These are phyloP conservation scores for Zaprionus inermis DNA, from an alignment of 1,140 invertebrate species.

Conservation along the genomic window DNA sequence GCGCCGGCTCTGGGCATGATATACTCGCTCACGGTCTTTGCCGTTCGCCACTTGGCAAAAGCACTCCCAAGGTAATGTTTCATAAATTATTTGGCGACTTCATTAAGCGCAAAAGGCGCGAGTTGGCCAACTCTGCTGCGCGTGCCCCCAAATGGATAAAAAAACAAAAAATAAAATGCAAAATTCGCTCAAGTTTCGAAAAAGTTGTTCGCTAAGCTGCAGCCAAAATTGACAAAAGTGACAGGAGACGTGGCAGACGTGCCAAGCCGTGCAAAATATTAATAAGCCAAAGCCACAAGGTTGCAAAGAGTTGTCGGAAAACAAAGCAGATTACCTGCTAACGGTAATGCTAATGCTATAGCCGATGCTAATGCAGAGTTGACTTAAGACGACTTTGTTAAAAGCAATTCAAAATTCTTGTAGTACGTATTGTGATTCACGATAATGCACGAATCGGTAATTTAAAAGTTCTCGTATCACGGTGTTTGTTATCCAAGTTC, in stretches of 20 bases:
- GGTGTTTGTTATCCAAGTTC: too few species aligned
- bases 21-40: neutral
- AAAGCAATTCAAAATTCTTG: neutral
- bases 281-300: constrained; percentile 3
- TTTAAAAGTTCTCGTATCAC: too few species aligned
- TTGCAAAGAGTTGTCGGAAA: constrained; percentile 6
- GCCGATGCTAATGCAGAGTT: neutral
- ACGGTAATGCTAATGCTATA: neutral
- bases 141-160: constrained; percentile 15
- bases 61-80: constrained; percentile 34
- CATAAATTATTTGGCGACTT: constrained; percentile 72
- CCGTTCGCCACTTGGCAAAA: neutral
- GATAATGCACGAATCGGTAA: neutral
- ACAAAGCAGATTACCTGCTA: constrained; percentile 7
- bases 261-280: constrained; percentile 1
- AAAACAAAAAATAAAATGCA: neutral
- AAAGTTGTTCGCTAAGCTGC: constrained; percentile 20
- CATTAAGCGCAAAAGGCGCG: constrained; percentile 44
- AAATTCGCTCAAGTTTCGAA: constrained; percentile 1
- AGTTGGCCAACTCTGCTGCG: constrained; percentile 3
- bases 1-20: neutral
- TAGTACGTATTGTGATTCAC: neutral
- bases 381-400: neutral
- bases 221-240: constrained; percentile 16
- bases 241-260: neutral